Evolutionary conservation across 2,113 vertebrate species (phyloP).

Genomic region (Fulica atra): DNA sequence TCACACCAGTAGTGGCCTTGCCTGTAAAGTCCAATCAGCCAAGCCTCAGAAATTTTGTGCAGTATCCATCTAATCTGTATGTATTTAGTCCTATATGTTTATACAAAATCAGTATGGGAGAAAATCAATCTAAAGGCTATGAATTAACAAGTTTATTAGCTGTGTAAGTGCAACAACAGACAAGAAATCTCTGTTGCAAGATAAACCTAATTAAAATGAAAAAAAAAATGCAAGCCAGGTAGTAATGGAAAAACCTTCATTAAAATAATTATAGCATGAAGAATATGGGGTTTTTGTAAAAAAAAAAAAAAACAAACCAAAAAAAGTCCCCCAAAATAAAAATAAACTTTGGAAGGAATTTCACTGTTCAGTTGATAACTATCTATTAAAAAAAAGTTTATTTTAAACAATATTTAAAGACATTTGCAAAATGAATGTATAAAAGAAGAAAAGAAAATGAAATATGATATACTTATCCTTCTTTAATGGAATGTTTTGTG

Average conservation of each 20-base stretch:
- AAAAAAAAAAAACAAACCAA: neutral
- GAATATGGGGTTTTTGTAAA: neutral
- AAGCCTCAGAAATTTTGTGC: neutral
- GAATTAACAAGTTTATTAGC: neutral
- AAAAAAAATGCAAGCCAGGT: neutral
- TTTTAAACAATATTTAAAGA: neutral
- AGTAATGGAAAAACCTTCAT: constrained; percentile 1
- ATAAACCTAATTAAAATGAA: neutral
- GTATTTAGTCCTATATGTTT: neutral
- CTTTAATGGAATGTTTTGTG: neutral
- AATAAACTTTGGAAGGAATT: neutral
- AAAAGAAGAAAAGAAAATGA: neutral
- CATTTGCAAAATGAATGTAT: neutral
- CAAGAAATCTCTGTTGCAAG: neutral
- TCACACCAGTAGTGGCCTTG: neutral
- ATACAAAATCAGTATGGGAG: neutral
- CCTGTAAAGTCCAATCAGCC: neutral
- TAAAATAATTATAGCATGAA: constrained; percentile 13
- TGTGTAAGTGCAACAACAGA: neutral
- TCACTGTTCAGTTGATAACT: neutral
- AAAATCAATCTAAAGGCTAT: neutral
- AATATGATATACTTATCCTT: neutral
- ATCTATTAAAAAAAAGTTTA: neutral
- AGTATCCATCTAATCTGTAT: neutral
- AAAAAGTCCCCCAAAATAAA: neutral